Conservation (phyloP, 2,888 invertebrate species). For the Eucriotettix oculatus region DNA sequence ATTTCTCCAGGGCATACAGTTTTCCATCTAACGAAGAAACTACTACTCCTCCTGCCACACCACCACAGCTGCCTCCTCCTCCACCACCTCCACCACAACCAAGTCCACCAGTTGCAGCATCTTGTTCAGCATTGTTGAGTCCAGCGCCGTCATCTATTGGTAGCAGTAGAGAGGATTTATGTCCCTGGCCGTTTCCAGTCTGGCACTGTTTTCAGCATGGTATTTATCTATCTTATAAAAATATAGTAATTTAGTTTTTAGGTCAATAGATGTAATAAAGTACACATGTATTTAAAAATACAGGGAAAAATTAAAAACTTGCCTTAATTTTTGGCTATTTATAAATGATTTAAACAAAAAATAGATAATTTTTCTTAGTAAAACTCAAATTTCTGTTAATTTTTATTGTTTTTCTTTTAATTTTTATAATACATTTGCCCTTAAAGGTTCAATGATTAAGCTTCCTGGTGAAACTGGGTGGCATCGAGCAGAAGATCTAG, state of each 20-base stretch:
- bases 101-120: background rate
- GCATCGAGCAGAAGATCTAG: background rate
- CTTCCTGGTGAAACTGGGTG: background rate
- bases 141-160: background rate
- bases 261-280: no score
- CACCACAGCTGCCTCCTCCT: background rate
- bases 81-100: background rate
- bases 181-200: constrained; percentile 22
- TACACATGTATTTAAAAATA: no score
- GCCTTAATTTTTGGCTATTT: no score
- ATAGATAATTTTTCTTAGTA: no score
- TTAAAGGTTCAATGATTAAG: no score
- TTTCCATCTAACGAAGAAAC: background rate
- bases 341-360: no score
- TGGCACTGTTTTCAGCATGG: constrained; percentile 27
- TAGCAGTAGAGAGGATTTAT: background rate
- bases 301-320: no score
- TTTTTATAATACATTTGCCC: no score
- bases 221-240: background rate
- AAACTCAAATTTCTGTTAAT: no score
- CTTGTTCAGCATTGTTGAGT: background rate
- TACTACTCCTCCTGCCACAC: background rate
- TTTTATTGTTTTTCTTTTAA: no score
- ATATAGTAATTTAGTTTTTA: no score
- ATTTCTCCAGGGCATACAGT: background rate